Evolutionary conservation across 2,797 vertebrate genomes (phyloP).

Genomic region (Falco concolor): DNA sequence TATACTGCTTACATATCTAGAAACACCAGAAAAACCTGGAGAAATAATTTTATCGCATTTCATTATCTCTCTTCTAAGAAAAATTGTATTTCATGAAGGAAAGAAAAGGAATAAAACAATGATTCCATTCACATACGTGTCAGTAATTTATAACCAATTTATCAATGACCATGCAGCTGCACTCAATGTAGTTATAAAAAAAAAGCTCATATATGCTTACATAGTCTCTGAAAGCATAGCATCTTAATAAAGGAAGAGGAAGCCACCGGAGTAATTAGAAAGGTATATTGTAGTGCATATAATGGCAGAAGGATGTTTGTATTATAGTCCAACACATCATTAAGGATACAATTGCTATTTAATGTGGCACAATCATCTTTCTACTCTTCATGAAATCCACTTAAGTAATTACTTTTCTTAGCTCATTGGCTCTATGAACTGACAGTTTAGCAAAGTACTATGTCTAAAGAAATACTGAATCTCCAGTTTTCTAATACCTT

Average conservation of each 20-base stretch:
- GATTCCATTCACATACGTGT: constrained; percentile 55
- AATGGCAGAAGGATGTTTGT: constrained; percentile 79
- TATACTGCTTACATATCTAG: background rate
- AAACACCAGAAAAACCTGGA: background rate
- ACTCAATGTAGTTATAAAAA: constrained; percentile 20
- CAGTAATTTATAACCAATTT: constrained; percentile 73
- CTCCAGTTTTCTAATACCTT: constrained; percentile 16
- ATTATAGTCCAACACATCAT: constrained; percentile 84
- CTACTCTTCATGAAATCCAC: constrained; percentile 83
- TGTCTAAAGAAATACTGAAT: constrained; percentile 70
- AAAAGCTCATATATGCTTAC: constrained; percentile 60
- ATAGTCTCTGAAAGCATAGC: constrained; percentile 55
- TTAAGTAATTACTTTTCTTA: constrained; percentile 86
- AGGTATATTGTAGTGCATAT: constrained; percentile 69
- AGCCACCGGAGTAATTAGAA: constrained; percentile 77
- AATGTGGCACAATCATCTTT: constrained; percentile 86
- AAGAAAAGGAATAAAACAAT: constrained; percentile 20
- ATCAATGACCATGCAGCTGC: constrained; percentile 75
- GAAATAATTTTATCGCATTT: background rate
- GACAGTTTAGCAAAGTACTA: constrained; percentile 74
- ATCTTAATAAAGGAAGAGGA: constrained; percentile 67
- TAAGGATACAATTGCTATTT: constrained; percentile 87
- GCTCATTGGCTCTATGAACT: constrained; percentile 77
- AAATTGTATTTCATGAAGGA: background rate
- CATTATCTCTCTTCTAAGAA: background rate